phyloP scores from a whole-genome alignment of 2,797 vertebrate genomes.

The Aplochiton taeniatus region DNA sequence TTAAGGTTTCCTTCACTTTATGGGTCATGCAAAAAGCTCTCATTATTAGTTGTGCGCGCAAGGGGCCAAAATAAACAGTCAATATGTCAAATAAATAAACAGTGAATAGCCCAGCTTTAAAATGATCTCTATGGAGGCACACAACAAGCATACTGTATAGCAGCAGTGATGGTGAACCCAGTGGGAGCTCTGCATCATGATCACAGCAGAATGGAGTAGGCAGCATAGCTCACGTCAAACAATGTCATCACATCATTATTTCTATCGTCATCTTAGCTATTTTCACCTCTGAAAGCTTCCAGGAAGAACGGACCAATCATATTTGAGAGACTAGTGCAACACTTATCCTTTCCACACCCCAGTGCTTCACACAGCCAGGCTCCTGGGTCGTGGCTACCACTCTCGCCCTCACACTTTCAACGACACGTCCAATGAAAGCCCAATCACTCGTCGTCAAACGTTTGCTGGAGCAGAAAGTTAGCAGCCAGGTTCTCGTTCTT shows the following conservation, averaged over 20 bases:
- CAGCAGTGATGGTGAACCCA: conserved; percentile 44
- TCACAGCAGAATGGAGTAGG: conserved; percentile 47
- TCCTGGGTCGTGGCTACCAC: not conserved
- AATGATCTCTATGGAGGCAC: conserved; percentile 27
- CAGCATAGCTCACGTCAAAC: conserved; percentile 49
- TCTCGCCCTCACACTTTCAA: conserved; percentile 15
- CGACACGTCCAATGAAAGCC: conserved; percentile 23
- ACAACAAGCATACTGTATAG: conserved; percentile 54
- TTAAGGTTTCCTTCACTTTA: no score
- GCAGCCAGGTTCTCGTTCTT: conserved; percentile 82
- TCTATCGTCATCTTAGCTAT: conserved; percentile 38
- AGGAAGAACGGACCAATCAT: conserved; percentile 30
- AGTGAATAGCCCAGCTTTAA: conserved; percentile 21
- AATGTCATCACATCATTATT: conserved; percentile 23
- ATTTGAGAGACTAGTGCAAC: conserved; percentile 13
- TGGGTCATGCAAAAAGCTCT: no score
- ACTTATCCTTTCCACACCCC: conserved; percentile 5
- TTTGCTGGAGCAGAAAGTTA: conserved; percentile 82
- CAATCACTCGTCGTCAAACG: conserved; percentile 78
- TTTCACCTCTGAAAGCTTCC: conserved; percentile 29
- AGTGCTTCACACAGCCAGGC: conserved; percentile 4
- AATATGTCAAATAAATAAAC: no score
- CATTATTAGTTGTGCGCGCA: no score
- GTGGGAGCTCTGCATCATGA: conserved; percentile 40
- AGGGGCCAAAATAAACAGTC: no score